phyloP scores from a whole-genome alignment of 2,888 invertebrate genomes.

The Sphaeridia pumilis region DNA sequence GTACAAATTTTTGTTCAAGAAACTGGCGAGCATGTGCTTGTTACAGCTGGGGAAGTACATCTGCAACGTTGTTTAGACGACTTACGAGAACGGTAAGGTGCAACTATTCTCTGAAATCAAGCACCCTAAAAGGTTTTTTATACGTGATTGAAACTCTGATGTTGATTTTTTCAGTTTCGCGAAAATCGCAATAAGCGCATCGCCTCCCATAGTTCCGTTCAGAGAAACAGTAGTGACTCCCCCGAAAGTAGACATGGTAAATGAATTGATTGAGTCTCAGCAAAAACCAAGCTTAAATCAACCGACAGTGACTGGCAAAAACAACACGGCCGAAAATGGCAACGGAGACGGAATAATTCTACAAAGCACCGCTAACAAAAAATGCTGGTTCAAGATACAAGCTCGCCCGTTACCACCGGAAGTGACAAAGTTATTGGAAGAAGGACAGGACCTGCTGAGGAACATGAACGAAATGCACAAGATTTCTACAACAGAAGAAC shows the following conservation, averaged over 20 bases:
- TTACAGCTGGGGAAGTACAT: conserved; percentile 95
- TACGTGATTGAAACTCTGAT: too few relatives aligned
- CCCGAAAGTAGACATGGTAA: conserved; percentile 70
- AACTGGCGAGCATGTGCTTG: conserved; percentile 86
- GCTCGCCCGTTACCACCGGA: conserved; percentile 63
- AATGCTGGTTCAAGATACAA: conserved; percentile 57
- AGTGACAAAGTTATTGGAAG: conserved; percentile 59
- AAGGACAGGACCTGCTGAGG: conserved; percentile 58
- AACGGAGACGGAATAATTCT: conserved; percentile 43
- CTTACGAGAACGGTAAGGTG: conserved; percentile 50
- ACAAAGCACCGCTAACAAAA: conserved; percentile 58
- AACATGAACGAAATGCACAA: conserved; percentile 47
- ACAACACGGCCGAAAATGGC: conserved; percentile 2
- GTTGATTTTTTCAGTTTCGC: too few relatives aligned
- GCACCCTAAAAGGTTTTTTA: too few relatives aligned
- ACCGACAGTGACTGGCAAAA: conserved; percentile 1
- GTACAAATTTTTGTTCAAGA: conserved; percentile 81
- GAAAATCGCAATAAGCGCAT: conserved; percentile 74
- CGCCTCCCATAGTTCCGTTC: conserved; percentile 92
- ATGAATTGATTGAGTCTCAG: conserved; percentile 63
- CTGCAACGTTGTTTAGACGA: conserved; percentile 91
- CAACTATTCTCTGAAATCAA: neutral
- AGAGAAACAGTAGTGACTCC: conserved; percentile 80
- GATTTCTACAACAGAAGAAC: conserved; percentile 33
- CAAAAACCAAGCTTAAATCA: neutral